Base-by-base conservation (phyloP, 2,888 invertebrate species). In the Drosophila putrida region DNA sequence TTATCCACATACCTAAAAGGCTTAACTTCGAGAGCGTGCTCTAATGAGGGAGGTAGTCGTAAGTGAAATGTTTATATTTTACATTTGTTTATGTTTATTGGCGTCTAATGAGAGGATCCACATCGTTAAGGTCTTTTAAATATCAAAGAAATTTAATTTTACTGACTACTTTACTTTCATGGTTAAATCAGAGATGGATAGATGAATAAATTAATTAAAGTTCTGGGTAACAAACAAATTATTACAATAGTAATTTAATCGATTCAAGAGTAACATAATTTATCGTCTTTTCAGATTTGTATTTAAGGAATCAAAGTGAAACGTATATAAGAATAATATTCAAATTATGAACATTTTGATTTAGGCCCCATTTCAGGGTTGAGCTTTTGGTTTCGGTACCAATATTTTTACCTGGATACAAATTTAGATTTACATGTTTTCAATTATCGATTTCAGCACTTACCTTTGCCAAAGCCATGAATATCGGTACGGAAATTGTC, bases 401-500 rank as follows among this genome's bases (percentile, higher is more conserved):
- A 20, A 3, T 0, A 20, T 20, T 1, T 20, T 2, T 20, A 3
- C 3, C 20, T 20, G 20, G 0, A 3, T 20, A 1, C 20, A 20
- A 20, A 20, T 20, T 20, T 1, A 20, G 2, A 20, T 20, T 43
- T 43, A 5, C 10, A 3, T 11, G 15, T 33, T 6, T 49, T 20
- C 31, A 31, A 31, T 4, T 13, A 39, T 31, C n/a, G 31, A n/a
- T 31, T 20, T 31, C 6, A 6, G 31, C 20, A 85, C 92, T 93
- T 91, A 95, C 95, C 95, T 94, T 95, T 95, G 71, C 95, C 95
- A 89, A 94, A 93, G 79, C 95, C 95, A 82, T 94, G 94, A 77
- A 94, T 93, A 91, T 95, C 95, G 66, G 94, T 93, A 79, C 95
- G 93, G 93, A 96, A 96, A 93, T 96, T 96, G 90, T 95, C 95